phyloP scores from a whole-genome alignment of 1,140 invertebrate genomes.

The Drosophila teissieri region DNA sequence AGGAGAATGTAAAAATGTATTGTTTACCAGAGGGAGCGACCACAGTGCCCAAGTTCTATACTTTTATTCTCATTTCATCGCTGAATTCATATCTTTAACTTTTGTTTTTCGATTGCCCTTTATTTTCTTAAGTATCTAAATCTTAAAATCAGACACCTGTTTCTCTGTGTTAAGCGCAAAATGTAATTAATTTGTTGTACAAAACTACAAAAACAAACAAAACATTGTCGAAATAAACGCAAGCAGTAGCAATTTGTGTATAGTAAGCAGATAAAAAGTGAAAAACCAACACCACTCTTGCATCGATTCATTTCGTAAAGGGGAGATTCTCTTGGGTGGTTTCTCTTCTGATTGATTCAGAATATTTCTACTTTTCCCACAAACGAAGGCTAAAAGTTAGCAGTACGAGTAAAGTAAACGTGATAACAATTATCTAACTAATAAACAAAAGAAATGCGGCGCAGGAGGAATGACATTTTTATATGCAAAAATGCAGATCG shows the following conservation, averaged over 20 bases:
- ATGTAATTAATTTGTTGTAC: conserved; percentile 75
- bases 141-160: conserved; percentile 48
- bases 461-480: conserved; percentile 30
- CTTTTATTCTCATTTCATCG: conserved; percentile 33
- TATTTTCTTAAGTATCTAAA: conserved; percentile 65
- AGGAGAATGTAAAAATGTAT: conserved; percentile 30
- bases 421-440: conserved; percentile 49
- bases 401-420: conserved; percentile 35
- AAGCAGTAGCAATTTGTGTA: conserved; percentile 79
- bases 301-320: conserved; percentile 41
- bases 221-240: conserved; percentile 71
- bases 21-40: conserved; percentile 8
- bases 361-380: conserved; percentile 9
- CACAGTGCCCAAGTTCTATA: neutral
- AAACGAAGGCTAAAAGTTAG: neutral
- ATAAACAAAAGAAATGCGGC: conserved; percentile 13
- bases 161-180: conserved; percentile 70
- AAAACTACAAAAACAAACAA: conserved; percentile 56
- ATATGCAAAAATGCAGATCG: conserved; percentile 27
- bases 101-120: conserved; percentile 20
- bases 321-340: conserved; percentile 20
- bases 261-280: conserved; percentile 70
- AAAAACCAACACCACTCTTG: conserved; percentile 34
- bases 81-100: neutral
- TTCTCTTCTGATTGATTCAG: conserved; percentile 27